Conservation (phyloP, 2,113 vertebrate species). For the Cyprinodon variegatus region DNA sequence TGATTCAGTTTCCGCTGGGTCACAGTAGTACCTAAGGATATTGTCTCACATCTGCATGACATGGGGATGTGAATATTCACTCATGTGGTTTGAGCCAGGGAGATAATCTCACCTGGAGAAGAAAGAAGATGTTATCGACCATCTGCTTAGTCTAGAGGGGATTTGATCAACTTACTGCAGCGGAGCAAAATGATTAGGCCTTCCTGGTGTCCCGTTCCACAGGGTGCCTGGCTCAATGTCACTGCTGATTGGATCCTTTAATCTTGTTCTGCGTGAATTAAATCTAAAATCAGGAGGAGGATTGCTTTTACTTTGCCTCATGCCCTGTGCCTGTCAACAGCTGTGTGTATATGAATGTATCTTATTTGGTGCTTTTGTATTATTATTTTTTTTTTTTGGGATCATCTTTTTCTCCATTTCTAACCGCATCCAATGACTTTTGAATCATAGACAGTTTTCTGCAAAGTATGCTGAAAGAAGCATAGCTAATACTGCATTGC, state of each 20-base stretch:
- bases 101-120: slow-evolving; percentile 71
- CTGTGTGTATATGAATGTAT: neutral
- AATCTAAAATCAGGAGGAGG: slow-evolving; percentile 59
- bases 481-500: neutral
- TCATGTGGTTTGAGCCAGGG: slow-evolving; percentile 23
- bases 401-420: slow-evolving; percentile 19
- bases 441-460: neutral
- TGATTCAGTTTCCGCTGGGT: neutral
- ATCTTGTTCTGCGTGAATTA: slow-evolving; percentile 72
- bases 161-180: slow-evolving; percentile 57
- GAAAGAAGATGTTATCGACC: slow-evolving; percentile 67
- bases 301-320: slow-evolving; percentile 38
- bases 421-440: neutral
- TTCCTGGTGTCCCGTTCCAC: slow-evolving; percentile 62
- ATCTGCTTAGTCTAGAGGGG: slow-evolving; percentile 66
- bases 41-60: slow-evolving; percentile 7
- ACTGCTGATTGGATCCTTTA: slow-evolving; percentile 74
- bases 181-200: slow-evolving; percentile 62
- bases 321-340: slow-evolving; percentile 19
- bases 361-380: neutral
- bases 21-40: slow-evolving; percentile 25
- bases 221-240: slow-evolving; percentile 69
- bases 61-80: slow-evolving; percentile 29
- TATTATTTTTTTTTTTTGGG: slow-evolving; percentile 3
- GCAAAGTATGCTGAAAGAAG: neutral